Base-by-base conservation (phyloP, 2,113 vertebrate genomes). In the Microcebus griseorufus region DNA sequence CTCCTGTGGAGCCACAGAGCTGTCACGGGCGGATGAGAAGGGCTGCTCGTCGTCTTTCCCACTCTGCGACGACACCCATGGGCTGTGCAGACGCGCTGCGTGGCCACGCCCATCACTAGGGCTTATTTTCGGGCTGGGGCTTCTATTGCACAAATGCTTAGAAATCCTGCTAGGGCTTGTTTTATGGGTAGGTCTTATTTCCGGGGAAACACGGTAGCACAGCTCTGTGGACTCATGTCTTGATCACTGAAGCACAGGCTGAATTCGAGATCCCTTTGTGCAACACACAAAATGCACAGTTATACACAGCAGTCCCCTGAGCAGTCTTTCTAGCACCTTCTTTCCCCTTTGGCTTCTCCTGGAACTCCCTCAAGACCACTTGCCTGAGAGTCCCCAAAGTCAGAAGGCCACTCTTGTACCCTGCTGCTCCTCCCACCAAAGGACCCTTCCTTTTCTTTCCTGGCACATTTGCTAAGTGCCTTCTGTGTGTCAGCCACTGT, bases 241-340 rank as follows among this genome's bases (percentile, higher is more conserved):
- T n/a, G 11, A 3, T 23, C 45, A 18, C 8, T 29, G n/a, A 12
- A 48, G 37, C 34, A 51, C n/a, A 62, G 39, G 39, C 25, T 42
- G 32, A 32, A 34, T 45, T 37, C 2, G n/a, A 48, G 75, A 34
- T 37, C 48, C 18, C 23, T 64, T 87, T 60, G 60, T n/a, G 37
- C 3, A 16, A 32, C 0, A 27, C 16, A 10, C 23, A 67, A 6
- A 72, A 79, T 73, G 32, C 8, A 9, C 17, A n/a, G 14, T 10
- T 32, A 23, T 1, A 13, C 25, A 2, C 42, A 11, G 6, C 32
- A 29, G 6, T 12, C 2, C 70, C 5, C 3, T 65, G 14, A 29
- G 55, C 8, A 9, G 23, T 12, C 45, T 75, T 39, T 92, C n/a
- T 11, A 16, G 55, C 27, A 58, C 5, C 10, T 65, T 29, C 25